Evolutionary conservation across 1,140 invertebrate genomes (phyloP).

Genomic region (Cydia splendana): DNA sequence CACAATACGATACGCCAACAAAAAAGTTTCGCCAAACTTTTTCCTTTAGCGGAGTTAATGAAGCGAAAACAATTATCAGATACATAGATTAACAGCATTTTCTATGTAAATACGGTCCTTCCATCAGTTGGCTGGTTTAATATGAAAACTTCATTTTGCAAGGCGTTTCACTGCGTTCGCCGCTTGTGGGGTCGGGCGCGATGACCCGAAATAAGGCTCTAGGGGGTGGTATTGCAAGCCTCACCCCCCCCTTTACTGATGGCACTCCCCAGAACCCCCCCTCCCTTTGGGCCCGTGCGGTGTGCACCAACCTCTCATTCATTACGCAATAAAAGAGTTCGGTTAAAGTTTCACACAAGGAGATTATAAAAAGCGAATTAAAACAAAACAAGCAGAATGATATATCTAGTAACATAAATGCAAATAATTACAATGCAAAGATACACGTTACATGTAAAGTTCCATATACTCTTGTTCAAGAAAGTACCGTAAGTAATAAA

Average conservation of each 20-base stretch:
- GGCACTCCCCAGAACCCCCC: constrained; percentile 36
- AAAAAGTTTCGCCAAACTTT: constrained; percentile 9
- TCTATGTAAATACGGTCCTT: constrained; percentile 22
- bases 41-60: constrained; percentile 1
- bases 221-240: constrained; percentile 53
- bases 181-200: constrained; percentile 58
- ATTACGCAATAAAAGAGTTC: constrained; percentile 74
- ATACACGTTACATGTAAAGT: too few species aligned
- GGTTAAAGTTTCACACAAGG: constrained; percentile 45
- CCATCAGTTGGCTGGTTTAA: constrained; percentile 32
- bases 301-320: constrained; percentile 67
- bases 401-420: too few species aligned
- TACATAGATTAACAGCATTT: constrained; percentile 20
- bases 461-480: too few species aligned
- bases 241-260: constrained; percentile 38
- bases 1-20: not conserved
- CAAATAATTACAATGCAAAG: too few species aligned
- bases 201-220: constrained; percentile 74
- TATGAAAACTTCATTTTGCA: constrained; percentile 62
- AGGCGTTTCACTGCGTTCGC: constrained; percentile 61
- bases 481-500: too few species aligned
- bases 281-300: constrained; percentile 34
- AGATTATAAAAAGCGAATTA: constrained; percentile 16
- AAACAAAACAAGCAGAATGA: too few species aligned
- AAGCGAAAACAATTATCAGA: constrained; percentile 20